Evolutionary conservation across 1,140 invertebrate species (phyloP).

Genomic region (Coelopa frigida): DNA sequence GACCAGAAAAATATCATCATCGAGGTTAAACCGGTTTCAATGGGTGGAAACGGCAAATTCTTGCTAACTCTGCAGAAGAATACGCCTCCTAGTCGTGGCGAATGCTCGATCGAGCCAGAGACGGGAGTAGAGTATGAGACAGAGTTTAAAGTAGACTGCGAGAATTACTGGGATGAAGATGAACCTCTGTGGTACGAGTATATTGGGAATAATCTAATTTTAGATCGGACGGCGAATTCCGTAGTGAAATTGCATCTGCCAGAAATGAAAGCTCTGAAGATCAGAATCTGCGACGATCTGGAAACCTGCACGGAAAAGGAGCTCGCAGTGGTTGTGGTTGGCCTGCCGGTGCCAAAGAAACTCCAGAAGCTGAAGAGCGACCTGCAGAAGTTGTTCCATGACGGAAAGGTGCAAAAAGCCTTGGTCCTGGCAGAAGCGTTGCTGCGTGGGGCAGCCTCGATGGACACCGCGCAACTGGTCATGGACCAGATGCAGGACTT

Average conservation of each 20-base stretch:
- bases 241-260: slow-evolving; percentile 1
- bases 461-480: not conserved
- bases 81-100: slow-evolving; percentile 5
- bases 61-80: not conserved
- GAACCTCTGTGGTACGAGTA: slow-evolving; percentile 8
- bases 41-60: too few relatives aligned
- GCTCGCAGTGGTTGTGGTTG: not conserved
- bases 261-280: not conserved
- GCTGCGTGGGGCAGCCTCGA: not conserved
- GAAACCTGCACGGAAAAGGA: slow-evolving; percentile 7
- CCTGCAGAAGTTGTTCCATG: not conserved
- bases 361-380: not conserved
- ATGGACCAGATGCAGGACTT: not conserved
- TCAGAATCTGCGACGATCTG: slow-evolving; percentile 10
- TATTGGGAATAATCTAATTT: slow-evolving; percentile 1
- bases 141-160: slow-evolving; percentile 10
- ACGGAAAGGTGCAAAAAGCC: slow-evolving; percentile 2
- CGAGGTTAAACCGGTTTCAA: not conserved
- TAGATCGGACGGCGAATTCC: slow-evolving; percentile 5
- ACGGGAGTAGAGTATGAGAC: slow-evolving; percentile 8
- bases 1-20: too few relatives aligned
- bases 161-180: slow-evolving; percentile 4
- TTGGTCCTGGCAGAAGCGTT: slow-evolving; percentile 5
- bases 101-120: slow-evolving; percentile 1
- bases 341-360: not conserved